Base-by-base conservation (phyloP, 2,113 vertebrate species). In the Menura novaehollandiae region DNA sequence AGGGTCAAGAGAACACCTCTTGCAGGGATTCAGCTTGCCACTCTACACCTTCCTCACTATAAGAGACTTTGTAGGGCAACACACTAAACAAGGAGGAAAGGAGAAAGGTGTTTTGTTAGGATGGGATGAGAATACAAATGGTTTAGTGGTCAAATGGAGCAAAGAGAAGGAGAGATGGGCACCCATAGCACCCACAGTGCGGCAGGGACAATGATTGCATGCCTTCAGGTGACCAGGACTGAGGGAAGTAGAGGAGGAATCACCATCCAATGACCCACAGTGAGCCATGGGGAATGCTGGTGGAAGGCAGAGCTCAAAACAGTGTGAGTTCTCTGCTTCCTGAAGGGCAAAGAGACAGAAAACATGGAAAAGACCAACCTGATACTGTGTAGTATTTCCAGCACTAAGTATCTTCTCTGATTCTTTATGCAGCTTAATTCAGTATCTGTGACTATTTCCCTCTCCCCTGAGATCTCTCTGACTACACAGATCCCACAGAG, bases 401-500 rank as follows among this genome's bases (percentile, higher is more conserved):
- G 28, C 18, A n/a, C 41, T 83, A 51, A 82, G 51, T 67, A 51
- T 60, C 49, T 94, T 68, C 35, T 88, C 59, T 56, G 43, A 41
- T 46, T 56, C 33, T 92, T 88, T 55, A 80, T 11, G 12, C 12
- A 15, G 26, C 77, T 91, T 84, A 84, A 90, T 93, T 94, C 60
- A 60, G 32, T 95, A 23, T 91, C 76, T 81, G 59, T 74, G 63
- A 67, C 64, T 92, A 49, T 80, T 94, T 82, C n/a, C 7, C 49
- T 66, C 32, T 88, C 79, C 88, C 62, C 49, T 71, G 55, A 74
- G 85, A 43, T 83, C 59, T 62, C 68, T 66, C 37, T 56, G 71
- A 26, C 32, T 66, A 30, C 47, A 63, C 9, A 71, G 46, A 72
- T 90, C 68, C 20, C 75, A 41, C 39, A 39, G 33, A 37, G 37